These are phyloP conservation scores for Drosophila neonasuta DNA, from an alignment of 2,888 invertebrate species.

Conservation along the genomic window DNA sequence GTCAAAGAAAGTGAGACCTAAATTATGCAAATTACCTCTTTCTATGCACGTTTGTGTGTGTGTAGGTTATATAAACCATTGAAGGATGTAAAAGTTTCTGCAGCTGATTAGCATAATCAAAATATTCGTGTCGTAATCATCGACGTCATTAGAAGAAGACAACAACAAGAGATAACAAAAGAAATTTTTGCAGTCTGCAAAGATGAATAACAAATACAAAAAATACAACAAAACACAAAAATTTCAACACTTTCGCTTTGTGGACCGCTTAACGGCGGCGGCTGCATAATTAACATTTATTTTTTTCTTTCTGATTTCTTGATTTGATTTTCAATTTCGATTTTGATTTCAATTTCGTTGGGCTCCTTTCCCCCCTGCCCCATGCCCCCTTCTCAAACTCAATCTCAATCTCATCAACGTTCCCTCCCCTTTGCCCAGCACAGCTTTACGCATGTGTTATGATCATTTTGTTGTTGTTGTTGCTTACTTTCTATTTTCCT, in stretches of 20 bases:
- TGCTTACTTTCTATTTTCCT: slow-evolving; percentile 78
- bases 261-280: slow-evolving; percentile 14
- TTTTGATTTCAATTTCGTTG: slow-evolving; percentile 41
- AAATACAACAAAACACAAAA: slow-evolving; percentile 1
- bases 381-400: too few species aligned
- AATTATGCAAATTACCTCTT: slow-evolving; percentile 61
- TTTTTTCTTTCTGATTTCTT: slow-evolving; percentile 11
- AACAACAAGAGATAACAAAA: slow-evolving; percentile 22
- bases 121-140: slow-evolving; percentile 58
- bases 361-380: background rate
- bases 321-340: slow-evolving; percentile 28
- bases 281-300: slow-evolving; percentile 66
- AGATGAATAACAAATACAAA: slow-evolving; percentile 18
- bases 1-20: slow-evolving; percentile 35
- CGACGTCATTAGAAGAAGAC: slow-evolving; percentile 13
- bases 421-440: background rate
- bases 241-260: slow-evolving; percentile 61
- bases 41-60: slow-evolving; percentile 6
- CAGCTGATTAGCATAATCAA: slow-evolving; percentile 63
- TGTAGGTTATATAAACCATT: slow-evolving; percentile 62
- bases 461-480: slow-evolving; percentile 43
- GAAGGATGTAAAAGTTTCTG: slow-evolving; percentile 58
- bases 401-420: too few species aligned
- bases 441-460: slow-evolving; percentile 33
- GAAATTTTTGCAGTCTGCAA: slow-evolving; percentile 44